phyloP scores from a whole-genome alignment of 2,113 vertebrate species.

The Chaenocephalus aceratus region DNA sequence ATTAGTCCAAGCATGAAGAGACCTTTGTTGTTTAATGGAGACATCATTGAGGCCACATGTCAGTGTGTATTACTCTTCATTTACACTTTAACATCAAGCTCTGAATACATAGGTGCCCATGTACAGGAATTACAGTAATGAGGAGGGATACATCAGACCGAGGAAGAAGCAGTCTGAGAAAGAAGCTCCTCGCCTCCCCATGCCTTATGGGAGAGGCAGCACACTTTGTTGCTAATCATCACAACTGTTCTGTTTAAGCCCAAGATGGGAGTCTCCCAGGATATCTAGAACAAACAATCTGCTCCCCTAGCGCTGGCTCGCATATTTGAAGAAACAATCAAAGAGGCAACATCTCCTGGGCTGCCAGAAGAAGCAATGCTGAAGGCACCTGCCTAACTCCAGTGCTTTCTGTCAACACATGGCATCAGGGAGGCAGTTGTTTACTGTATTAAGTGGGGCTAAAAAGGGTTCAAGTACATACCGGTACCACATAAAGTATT shows the following conservation, averaged over 20 bases:
- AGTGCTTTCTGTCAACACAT: conserved; percentile 62
- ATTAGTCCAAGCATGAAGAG: conserved; percentile 53
- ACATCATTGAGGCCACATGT: conserved; percentile 44
- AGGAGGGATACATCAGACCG: not conserved
- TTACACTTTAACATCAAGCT: conserved; percentile 23
- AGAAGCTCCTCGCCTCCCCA: conserved; percentile 33
- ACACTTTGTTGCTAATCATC: conserved; percentile 81
- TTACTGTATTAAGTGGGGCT: conserved; percentile 57
- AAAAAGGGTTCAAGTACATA: conserved; percentile 37
- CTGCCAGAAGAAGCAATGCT: conserved; percentile 64
- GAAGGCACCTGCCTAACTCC: conserved; percentile 60
- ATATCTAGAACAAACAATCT: conserved; percentile 84
- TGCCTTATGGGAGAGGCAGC: conserved; percentile 67
- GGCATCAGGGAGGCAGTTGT: conserved; percentile 66
- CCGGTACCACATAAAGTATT: not conserved
- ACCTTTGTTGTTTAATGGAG: conserved; percentile 54
- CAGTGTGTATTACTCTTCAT: conserved; percentile 42
- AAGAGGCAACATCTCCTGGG: conserved; percentile 79
- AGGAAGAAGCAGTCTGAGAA: conserved; percentile 30
- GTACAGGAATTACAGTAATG: conserved; percentile 19
- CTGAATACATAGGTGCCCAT: conserved; percentile 26
- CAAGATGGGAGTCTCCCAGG: conserved; percentile 85
- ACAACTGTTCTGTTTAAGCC: conserved; percentile 80
- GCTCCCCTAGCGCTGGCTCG: conserved; percentile 74
- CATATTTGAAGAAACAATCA: conserved; percentile 84